phyloP scores from a whole-genome alignment of 1,140 invertebrate genomes.

The Saccostrea cuccullata region DNA sequence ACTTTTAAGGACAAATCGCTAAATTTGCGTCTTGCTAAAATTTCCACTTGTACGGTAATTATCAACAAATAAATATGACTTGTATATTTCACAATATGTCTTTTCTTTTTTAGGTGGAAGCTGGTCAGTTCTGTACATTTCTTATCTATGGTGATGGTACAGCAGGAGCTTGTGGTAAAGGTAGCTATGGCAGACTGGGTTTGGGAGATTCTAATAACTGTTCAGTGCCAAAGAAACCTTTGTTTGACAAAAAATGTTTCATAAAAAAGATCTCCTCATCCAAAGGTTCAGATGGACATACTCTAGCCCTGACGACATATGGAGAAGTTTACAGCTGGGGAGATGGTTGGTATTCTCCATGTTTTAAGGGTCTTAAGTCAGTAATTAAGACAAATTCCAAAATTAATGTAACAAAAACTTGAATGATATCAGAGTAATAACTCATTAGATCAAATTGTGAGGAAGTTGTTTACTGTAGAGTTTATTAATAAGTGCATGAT shows the following conservation, averaged over 20 bases:
- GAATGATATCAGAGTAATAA: too few species aligned
- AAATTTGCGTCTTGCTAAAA: too few species aligned
- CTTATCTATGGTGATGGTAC: constrained; percentile 82
- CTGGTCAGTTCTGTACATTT: constrained; percentile 86
- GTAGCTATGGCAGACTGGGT: constrained; percentile 82
- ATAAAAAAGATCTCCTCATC: constrained; percentile 80
- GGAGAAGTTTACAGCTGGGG: constrained; percentile 98
- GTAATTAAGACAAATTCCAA: too few species aligned
- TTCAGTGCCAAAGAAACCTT: constrained; percentile 79
- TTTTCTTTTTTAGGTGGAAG: constrained; percentile 81
- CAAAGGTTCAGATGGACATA: constrained; percentile 90
- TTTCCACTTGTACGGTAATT: too few species aligned
- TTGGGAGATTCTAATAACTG: constrained; percentile 83
- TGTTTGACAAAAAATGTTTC: constrained; percentile 77
- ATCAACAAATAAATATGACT: not conserved
- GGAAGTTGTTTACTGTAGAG: not conserved
- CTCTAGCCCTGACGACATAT: constrained; percentile 92
- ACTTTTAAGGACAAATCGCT: too few species aligned
- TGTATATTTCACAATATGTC: not conserved
- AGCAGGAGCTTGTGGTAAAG: constrained; percentile 83
- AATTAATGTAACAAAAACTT: too few species aligned
- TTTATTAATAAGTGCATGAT: not conserved
- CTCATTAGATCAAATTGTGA: not conserved
- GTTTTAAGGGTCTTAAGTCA: too few species aligned
- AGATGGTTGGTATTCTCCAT: constrained; percentile 83